These are phyloP conservation scores for Pelusios castaneus DNA, from an alignment of 2,113 vertebrate species.

Conservation along the genomic window DNA sequence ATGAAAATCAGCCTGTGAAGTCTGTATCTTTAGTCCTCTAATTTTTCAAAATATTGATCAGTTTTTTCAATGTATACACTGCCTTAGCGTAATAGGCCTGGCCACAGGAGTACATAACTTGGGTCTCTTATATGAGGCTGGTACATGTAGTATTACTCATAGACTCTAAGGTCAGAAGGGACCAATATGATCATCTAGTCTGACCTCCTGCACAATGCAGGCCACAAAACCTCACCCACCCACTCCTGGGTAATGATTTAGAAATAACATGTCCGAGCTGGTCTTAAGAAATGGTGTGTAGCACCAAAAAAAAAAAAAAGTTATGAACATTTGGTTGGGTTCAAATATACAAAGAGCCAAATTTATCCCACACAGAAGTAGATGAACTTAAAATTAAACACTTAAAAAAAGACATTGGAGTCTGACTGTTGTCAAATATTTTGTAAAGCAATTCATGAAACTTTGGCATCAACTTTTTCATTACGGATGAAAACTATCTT, in stretches of 20 bases:
- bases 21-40: neutral
- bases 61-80: neutral
- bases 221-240: too few species aligned
- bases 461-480: neutral
- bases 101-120: neutral
- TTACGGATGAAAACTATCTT: neutral
- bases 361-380: neutral
- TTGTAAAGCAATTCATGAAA: neutral
- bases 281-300: neutral
- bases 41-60: neutral
- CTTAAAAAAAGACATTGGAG: neutral
- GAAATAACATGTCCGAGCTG: neutral
- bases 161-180: neutral
- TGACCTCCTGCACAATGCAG: too few species aligned
- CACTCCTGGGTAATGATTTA: neutral
- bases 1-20: neutral
- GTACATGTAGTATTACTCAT: neutral
- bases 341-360: neutral
- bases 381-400: neutral
- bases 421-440: neutral
- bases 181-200: too few species aligned
- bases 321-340: neutral
- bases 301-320: neutral
- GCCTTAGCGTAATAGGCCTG: neutral
- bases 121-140: neutral